Evolutionary conservation across 2,797 vertebrate species (phyloP).

Genomic region (Molossus molossus): DNA sequence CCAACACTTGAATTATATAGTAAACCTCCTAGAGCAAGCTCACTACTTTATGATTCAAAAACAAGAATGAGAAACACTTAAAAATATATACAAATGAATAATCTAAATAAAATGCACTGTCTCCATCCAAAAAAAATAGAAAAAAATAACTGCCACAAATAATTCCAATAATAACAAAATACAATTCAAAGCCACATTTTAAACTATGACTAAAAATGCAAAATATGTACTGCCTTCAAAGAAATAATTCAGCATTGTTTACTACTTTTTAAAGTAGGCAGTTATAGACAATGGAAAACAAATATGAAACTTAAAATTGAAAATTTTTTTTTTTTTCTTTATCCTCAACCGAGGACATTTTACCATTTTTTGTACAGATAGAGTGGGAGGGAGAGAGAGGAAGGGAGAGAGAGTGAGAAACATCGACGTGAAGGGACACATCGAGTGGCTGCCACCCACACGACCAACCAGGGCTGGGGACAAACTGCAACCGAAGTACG

Average conservation of each 20-base stretch:
- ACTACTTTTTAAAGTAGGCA: conserved; percentile 46
- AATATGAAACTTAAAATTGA: conserved; percentile 42
- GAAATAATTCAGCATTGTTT: conserved; percentile 13
- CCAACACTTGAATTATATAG: conserved; percentile 51
- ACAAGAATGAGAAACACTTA: conserved; percentile 5
- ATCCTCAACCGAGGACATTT: no score
- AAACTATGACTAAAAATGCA: conserved; percentile 65
- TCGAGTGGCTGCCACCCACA: no score
- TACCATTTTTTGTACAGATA: no score
- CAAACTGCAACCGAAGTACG: no score
- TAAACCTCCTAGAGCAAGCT: conserved; percentile 40
- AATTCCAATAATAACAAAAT: conserved; percentile 47
- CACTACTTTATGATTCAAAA: conserved; percentile 31
- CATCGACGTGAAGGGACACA: no score
- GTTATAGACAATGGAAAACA: conserved; percentile 29
- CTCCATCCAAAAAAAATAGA: conserved; percentile 34
- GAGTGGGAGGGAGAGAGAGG: no score
- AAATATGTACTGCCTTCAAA: conserved; percentile 56
- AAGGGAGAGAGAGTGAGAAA: no score
- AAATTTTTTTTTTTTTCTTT: no score
- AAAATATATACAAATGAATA: conserved; percentile 30
- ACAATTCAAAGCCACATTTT: conserved; percentile 58
- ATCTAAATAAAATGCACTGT: conserved; percentile 27
- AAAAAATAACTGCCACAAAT: conserved; percentile 13
- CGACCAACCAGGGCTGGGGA: no score